phyloP scores from a whole-genome alignment of 2,888 invertebrate genomes.

The Graphium colonna region DNA sequence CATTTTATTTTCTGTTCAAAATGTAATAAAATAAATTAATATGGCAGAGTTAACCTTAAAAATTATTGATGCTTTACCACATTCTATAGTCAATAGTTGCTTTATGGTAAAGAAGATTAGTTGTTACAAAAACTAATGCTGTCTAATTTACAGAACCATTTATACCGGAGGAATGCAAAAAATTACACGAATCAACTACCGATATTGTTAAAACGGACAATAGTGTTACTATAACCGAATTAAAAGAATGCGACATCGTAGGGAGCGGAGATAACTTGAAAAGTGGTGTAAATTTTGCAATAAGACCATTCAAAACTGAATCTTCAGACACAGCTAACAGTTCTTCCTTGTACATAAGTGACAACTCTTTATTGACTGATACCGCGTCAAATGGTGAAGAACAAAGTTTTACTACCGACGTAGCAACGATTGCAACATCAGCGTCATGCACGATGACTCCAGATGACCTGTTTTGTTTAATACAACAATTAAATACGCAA shows the following conservation, averaged over 20 bases:
- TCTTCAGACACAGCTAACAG: conserved; percentile 11
- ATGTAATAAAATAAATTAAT: no score
- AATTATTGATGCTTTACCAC: no score
- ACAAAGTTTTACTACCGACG: background rate
- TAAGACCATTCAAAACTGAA: background rate
- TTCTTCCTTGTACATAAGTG: conserved; percentile 1
- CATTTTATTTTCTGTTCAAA: no score
- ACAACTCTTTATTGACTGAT: conserved; percentile 11
- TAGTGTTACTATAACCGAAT: conserved; percentile 9
- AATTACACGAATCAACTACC: background rate
- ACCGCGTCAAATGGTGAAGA: background rate
- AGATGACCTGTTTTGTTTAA: conserved; percentile 46
- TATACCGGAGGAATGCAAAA: conserved; percentile 6
- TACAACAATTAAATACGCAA: conserved; percentile 48
- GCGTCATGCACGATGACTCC: conserved; percentile 27
- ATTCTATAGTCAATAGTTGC: no score
- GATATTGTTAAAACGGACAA: conserved; percentile 1
- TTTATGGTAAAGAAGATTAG: no score
- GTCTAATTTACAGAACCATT: conserved; percentile 14
- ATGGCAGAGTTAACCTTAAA: no score
- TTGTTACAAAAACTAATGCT: no score
- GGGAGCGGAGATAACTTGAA: background rate
- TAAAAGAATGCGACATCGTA: conserved; percentile 1
- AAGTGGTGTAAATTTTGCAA: background rate
- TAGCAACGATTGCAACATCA: conserved; percentile 24